These are phyloP conservation scores for Periphyllus acericola DNA, from an alignment of 2,888 invertebrate genomes.

Conservation along the genomic window DNA sequence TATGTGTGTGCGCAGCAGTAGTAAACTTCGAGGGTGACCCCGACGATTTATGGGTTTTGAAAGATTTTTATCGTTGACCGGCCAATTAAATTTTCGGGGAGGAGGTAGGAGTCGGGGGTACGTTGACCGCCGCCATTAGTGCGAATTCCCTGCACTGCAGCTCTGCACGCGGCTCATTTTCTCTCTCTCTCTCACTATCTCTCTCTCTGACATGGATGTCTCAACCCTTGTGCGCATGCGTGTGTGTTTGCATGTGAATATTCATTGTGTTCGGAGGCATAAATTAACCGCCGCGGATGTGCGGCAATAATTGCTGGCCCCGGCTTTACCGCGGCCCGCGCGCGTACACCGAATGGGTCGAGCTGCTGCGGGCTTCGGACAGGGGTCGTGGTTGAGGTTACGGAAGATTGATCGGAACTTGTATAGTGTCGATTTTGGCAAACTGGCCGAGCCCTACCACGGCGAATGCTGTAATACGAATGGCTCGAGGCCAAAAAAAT, in stretches of 20 bases:
- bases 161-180: background rate
- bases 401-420: constrained; percentile 41
- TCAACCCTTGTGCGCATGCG: constrained; percentile 36
- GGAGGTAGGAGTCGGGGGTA: background rate
- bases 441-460: background rate
- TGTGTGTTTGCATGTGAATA: constrained; percentile 31
- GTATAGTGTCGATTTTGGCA: constrained; percentile 52
- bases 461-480: background rate
- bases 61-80: constrained; percentile 59
- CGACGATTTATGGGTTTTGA: constrained; percentile 48
- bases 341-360: constrained; percentile 27
- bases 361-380: background rate
- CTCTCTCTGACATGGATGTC: constrained; percentile 22
- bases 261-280: constrained; percentile 55
- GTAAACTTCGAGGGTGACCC: constrained; percentile 43
- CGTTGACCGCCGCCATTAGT: constrained; percentile 51
- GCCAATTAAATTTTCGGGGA: constrained; percentile 53
- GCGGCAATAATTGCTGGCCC: constrained; percentile 50
- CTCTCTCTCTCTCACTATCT: background rate
- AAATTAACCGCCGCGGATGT: constrained; percentile 55
- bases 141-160: background rate
- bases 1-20: background rate
- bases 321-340: background rate
- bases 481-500: constrained; percentile 37
- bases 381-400: background rate